phyloP scores from a whole-genome alignment of 2,113 vertebrate species.

The Takifugu bimaculatus region DNA sequence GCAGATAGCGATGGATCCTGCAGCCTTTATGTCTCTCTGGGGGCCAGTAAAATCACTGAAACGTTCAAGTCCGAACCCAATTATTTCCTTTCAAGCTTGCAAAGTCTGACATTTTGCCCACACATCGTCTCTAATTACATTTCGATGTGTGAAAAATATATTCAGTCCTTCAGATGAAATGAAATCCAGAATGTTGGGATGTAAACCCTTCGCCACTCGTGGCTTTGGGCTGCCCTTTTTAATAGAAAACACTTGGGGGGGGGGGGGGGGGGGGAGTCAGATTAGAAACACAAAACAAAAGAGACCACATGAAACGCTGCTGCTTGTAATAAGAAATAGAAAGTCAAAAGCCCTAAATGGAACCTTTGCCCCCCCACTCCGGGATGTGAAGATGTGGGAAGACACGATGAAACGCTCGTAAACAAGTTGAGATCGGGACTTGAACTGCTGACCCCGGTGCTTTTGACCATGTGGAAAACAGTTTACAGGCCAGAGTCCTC shows the following conservation, averaged over 20 bases:
- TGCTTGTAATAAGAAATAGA: conserved; percentile 1
- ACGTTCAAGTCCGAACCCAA: too few relatives aligned
- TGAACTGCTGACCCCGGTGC: conserved; percentile 27
- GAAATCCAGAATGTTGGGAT: conserved; percentile 4
- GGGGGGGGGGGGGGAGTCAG: conserved; percentile 27
- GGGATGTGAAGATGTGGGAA: conserved; percentile 10
- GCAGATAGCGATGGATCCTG: conserved; percentile 12
- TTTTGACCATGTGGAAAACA: conserved; percentile 45
- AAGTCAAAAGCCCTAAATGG: conserved; percentile 6
- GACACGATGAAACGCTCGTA: conserved; percentile 20
- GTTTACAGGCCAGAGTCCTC: conserved; percentile 47
- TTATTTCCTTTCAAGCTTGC: too few relatives aligned
- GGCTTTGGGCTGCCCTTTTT: conserved; percentile 14
- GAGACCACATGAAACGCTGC: conserved; percentile 12
- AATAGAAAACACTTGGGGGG: conserved; percentile 42
- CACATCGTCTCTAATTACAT: background rate
- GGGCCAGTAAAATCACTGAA: background rate
- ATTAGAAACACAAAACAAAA: conserved; percentile 30
- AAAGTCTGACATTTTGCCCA: too few relatives aligned
- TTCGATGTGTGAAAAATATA: background rate
- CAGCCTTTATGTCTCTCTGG: conserved; percentile 23
- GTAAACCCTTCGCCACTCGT: conserved; percentile 18
- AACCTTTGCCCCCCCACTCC: conserved; percentile 15
- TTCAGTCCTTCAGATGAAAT: conserved; percentile 17
- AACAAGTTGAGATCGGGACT: conserved; percentile 31